A percentile compares a stretch with the other conserved stretches of the same genome.
Conservation (phyloP, 2,797 vertebrate genomes). For the Alauda arvensis region DNA sequence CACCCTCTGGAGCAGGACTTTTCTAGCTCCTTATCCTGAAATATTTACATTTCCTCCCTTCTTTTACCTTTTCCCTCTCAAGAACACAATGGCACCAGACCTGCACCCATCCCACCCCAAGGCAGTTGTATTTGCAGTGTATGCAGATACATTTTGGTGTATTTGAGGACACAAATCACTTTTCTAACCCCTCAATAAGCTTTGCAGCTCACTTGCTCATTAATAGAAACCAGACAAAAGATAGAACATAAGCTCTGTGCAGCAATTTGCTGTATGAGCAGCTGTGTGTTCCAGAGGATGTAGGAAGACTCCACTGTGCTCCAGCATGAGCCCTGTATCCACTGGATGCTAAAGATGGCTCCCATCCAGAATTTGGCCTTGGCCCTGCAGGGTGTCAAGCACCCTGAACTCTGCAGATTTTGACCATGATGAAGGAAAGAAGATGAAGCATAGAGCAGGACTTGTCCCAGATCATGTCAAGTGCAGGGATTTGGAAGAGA, state of each 20-base stretch:
- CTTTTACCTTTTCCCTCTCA: background rate
- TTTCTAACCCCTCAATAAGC: background rate
- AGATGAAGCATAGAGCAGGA: background rate
- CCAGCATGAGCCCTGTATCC: rapidly evolving
- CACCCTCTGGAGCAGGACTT: background rate
- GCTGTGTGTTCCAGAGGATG: background rate
- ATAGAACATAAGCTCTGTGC: background rate
- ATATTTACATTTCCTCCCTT: background rate
- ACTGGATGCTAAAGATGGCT: background rate
- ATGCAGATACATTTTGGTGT: background rate
- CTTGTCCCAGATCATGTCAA: background rate
- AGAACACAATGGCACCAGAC: background rate
- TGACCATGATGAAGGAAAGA: background rate
- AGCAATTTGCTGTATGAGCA: background rate
- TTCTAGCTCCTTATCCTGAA: background rate
- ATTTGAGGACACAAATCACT: background rate
- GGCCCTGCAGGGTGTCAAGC: background rate
- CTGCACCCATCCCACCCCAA: background rate
- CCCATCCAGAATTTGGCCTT: background rate
- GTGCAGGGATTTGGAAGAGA: background rate
- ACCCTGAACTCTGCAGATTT: background rate
- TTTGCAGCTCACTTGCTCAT: background rate
- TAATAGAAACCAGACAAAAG: background rate
- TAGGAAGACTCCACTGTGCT: background rate
- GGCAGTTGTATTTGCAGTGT: background rate